Conservation (phyloP, 2,888 invertebrate species). For the Pristionchus arcanus region DNA sequence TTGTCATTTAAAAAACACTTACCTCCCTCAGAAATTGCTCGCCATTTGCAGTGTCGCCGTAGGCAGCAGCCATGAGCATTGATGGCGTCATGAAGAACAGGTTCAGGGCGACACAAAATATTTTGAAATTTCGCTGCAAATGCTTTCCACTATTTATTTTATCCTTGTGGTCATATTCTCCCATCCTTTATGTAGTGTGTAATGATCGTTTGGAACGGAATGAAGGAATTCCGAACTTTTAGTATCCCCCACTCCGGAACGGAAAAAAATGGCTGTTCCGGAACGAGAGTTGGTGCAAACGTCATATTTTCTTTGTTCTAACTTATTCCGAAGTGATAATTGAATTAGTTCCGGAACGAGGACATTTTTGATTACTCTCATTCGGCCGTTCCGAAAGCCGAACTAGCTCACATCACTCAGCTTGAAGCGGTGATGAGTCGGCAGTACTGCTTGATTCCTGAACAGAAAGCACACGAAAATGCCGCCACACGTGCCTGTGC, state of each 20-base stretch:
- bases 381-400: no score
- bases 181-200: not conserved
- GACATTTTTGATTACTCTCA: no score
- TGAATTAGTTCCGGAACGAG: no score
- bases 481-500: not conserved
- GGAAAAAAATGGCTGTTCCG: no score
- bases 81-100: not conserved
- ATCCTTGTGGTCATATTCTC: no score
- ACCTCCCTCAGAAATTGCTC: not conserved
- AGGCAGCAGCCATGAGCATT: not conserved
- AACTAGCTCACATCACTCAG: not conserved
- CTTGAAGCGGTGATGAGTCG: not conserved
- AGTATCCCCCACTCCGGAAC: no score
- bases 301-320: no score
- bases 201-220: no score
- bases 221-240: no score
- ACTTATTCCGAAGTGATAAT: no score
- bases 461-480: not conserved
- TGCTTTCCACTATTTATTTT: not conserved
- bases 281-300: no score
- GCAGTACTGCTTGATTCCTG: not conserved
- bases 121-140: not conserved
- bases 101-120: not conserved
- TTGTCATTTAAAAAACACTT: no score
- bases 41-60: not conserved